Percentiles rank a stretch among this genome's conserved stretches.
These are phyloP conservation scores for Atta texana DNA, from an alignment of 1,140 invertebrate species.

Conservation along the genomic window DNA sequence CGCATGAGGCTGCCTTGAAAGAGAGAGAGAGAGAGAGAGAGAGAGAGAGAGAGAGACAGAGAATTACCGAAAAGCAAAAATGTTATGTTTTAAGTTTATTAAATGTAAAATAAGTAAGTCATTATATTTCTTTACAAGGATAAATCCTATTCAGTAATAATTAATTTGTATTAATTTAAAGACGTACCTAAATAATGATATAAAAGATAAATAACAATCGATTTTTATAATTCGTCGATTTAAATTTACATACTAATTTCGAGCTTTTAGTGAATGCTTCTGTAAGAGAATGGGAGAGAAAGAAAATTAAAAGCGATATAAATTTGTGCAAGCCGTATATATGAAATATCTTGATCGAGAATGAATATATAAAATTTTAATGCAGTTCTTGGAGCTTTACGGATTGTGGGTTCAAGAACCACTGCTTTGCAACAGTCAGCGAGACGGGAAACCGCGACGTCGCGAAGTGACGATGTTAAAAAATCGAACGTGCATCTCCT, in stretches of 20 bases:
- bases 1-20: too few species aligned
- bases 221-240: background rate
- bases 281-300: background rate
- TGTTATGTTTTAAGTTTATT: background rate
- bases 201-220: background rate
- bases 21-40: too few species aligned
- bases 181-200: background rate
- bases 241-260: background rate
- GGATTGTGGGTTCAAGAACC: constrained; percentile 30
- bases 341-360: background rate
- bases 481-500: constrained; percentile 44
- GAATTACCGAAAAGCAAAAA: too few species aligned
- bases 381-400: background rate
- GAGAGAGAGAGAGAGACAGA: too few species aligned
- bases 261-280: background rate
- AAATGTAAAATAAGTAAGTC: background rate
- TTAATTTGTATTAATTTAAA: background rate
- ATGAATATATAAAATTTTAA: background rate
- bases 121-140: background rate
- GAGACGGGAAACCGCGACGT: constrained; percentile 10
- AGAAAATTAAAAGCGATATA: background rate
- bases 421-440: constrained; percentile 21
- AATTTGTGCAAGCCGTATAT: background rate
- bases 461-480: constrained; percentile 29
- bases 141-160: background rate